Evolutionary conservation across 2,888 invertebrate genomes (phyloP).

Genomic region (Candidula unifasciata): DNA sequence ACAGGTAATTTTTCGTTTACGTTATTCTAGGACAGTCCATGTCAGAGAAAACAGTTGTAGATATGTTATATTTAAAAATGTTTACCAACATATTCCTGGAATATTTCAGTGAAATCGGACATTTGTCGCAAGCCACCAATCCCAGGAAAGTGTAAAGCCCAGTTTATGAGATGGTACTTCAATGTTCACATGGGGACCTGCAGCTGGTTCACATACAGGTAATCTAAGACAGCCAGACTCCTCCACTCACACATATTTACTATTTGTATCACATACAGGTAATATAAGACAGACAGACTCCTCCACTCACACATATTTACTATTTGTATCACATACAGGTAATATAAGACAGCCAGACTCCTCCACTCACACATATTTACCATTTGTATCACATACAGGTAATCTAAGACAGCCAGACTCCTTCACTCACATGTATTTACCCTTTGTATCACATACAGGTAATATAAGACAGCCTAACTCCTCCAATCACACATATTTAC

Average conservation of each 20-base stretch:
- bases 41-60: too few relatives aligned
- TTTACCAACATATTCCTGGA: background rate
- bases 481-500: slow-evolving; percentile 67
- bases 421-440: too few relatives aligned
- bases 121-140: slow-evolving; percentile 66
- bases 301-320: slow-evolving; percentile 55
- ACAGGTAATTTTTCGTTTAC: too few relatives aligned
- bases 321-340: slow-evolving; percentile 65
- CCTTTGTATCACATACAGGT: too few relatives aligned
- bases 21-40: too few relatives aligned
- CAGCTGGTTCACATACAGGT: slow-evolving; percentile 65
- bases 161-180: slow-evolving; percentile 70
- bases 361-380: too few relatives aligned
- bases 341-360: background rate
- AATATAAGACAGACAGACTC: too few relatives aligned
- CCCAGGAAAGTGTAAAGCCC: slow-evolving; percentile 66
- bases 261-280: too few relatives aligned
- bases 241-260: too few relatives aligned
- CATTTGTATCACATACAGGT: too few relatives aligned
- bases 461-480: slow-evolving; percentile 70
- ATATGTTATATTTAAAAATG: too few relatives aligned
- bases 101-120: slow-evolving; percentile 56
- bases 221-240: background rate
- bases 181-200: slow-evolving; percentile 68
- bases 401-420: background rate